phyloP scores from a whole-genome alignment of 2,113 vertebrate genomes.

The Heterotis niloticus region DNA sequence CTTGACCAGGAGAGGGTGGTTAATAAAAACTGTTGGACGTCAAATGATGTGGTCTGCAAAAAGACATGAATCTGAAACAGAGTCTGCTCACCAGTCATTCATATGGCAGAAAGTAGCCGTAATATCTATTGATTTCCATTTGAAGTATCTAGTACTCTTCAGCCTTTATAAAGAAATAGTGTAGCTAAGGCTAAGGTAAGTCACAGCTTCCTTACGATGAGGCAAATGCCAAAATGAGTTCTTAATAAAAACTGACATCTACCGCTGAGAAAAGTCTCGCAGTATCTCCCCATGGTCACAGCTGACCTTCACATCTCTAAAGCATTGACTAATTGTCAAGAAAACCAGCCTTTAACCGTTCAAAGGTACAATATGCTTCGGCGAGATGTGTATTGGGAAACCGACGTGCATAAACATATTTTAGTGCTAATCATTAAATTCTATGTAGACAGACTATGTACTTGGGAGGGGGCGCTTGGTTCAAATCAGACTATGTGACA shows the following conservation, averaged over 20 bases:
- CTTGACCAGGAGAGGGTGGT: no score
- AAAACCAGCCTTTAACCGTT: not conserved
- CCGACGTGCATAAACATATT: no score
- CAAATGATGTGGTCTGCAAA: no score
- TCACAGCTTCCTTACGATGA: not conserved
- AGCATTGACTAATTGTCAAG: not conserved
- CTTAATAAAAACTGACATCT: not conserved
- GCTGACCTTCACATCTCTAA: slow-evolving; percentile 1
- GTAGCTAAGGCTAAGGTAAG: not conserved
- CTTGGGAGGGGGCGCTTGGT: slow-evolving; percentile 16
- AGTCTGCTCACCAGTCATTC: not conserved
- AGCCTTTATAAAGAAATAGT: not conserved
- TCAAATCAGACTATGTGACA: slow-evolving; percentile 40
- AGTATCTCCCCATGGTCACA: not conserved
- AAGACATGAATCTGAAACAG: no score
- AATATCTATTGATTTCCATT: not conserved
- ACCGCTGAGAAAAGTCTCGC: not conserved
- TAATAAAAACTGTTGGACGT: no score
- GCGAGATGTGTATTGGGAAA: no score
- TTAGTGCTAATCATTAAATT: not conserved
- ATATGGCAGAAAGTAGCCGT: not conserved
- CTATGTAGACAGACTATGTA: slow-evolving; percentile 31
- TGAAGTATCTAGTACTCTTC: not conserved
- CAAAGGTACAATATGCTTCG: not conserved
- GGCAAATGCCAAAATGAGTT: not conserved